Percentiles rank a stretch among this genome's conserved stretches.
These are phyloP conservation scores for Rosalia funebris DNA, from an alignment of 2,888 invertebrate species.

Conservation along the genomic window DNA sequence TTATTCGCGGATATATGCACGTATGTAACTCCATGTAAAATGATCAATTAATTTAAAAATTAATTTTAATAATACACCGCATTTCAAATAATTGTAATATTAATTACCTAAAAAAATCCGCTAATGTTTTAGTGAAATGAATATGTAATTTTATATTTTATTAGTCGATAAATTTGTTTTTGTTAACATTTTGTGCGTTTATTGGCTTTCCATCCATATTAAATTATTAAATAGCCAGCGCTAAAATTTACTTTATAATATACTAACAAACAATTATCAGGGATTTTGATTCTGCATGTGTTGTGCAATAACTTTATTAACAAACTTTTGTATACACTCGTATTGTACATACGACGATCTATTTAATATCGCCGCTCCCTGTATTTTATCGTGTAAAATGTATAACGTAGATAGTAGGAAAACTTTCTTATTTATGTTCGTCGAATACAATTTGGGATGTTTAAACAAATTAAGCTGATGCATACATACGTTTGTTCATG, in stretches of 20 bases:
- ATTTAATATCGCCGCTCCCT: too few species aligned
- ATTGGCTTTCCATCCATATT: conserved; percentile 44
- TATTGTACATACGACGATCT: too few species aligned
- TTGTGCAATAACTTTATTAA: too few species aligned
- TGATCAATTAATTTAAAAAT: too few species aligned
- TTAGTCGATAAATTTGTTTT: conserved; percentile 41
- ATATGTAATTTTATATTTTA: conserved; percentile 46
- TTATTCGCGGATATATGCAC: too few species aligned
- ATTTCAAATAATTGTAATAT: conserved; percentile 29
- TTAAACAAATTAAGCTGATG: conserved; percentile 36
- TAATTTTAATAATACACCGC: background rate
- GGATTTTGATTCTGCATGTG: too few species aligned
- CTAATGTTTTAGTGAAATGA: conserved; percentile 39
- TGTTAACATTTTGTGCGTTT: conserved; percentile 47
- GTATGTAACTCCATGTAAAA: too few species aligned
- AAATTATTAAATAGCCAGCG: conserved; percentile 45
- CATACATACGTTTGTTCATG: conserved; percentile 41
- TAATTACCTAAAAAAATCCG: conserved; percentile 34
- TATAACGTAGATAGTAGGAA: conserved; percentile 1
- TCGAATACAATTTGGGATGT: conserved; percentile 21
- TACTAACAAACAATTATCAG: conserved; percentile 42
- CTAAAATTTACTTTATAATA: conserved; percentile 45
- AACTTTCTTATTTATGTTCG: conserved; percentile 19
- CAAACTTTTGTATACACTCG: too few species aligned
- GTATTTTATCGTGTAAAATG: too few species aligned